Conservation (phyloP, 2,888 invertebrate genomes). For the Troides helena region DNA sequence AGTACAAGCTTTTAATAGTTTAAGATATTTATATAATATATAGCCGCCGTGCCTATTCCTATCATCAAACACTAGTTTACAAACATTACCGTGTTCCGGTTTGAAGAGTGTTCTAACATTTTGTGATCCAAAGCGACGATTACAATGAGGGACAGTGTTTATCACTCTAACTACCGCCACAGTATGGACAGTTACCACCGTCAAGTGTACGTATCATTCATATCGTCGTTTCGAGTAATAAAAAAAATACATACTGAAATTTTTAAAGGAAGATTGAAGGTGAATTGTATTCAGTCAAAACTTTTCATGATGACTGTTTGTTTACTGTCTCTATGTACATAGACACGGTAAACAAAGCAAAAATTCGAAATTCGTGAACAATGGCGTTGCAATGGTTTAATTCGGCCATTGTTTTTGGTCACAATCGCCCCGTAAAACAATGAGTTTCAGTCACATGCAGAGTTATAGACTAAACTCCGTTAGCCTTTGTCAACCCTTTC, state of each 20-base stretch:
- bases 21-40: neutral
- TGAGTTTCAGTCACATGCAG: conserved; percentile 75
- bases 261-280: too few relatives aligned
- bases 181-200: too few relatives aligned
- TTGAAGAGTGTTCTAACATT: too few relatives aligned
- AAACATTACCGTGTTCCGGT: too few relatives aligned
- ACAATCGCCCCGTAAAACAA: conserved; percentile 67
- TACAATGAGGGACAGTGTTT: too few relatives aligned
- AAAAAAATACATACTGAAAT: too few relatives aligned
- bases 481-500: conserved; percentile 53
- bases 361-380: conserved; percentile 40
- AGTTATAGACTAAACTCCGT: conserved; percentile 69
- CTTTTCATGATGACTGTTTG: neutral
- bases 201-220: too few relatives aligned
- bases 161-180: too few relatives aligned
- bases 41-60: too few relatives aligned
- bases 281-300: neutral
- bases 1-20: neutral
- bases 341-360: conserved; percentile 34
- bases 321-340: conserved; percentile 21
- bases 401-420: conserved; percentile 64
- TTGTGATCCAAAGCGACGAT: too few relatives aligned
- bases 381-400: conserved; percentile 58
- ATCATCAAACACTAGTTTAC: too few relatives aligned
- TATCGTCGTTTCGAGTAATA: too few relatives aligned